phyloP scores from a whole-genome alignment of 2,113 vertebrate genomes.

The Apus apus region DNA sequence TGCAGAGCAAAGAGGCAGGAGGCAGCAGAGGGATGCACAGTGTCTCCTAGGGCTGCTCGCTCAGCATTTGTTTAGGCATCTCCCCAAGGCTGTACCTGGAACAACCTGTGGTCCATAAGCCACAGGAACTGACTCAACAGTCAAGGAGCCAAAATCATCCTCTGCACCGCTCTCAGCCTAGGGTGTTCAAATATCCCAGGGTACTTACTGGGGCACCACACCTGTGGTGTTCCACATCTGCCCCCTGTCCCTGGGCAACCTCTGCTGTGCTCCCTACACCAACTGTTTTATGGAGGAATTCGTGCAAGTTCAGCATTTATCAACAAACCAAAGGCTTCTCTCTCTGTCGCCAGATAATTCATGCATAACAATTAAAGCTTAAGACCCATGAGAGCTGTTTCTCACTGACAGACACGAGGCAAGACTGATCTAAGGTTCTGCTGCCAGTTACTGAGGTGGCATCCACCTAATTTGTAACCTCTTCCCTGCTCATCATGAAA shows the following conservation, averaged over 20 bases:
- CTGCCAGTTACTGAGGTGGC: neutral
- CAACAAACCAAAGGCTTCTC: slow-evolving; percentile 5
- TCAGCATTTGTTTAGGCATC: neutral
- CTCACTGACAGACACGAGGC: neutral
- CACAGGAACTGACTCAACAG: neutral
- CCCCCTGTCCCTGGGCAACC: neutral
- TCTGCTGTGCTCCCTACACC: neutral
- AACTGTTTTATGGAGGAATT: slow-evolving; percentile 8
- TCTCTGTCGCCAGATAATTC: neutral
- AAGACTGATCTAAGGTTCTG: neutral
- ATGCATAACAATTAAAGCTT: slow-evolving; percentile 22
- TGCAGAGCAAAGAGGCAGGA: neutral
- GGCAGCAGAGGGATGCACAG: rapidly evolving
- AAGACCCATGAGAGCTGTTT: neutral
- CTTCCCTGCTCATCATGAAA: neutral
- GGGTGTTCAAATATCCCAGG: neutral
- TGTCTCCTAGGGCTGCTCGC: neutral
- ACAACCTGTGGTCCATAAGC: neutral
- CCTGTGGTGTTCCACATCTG: neutral
- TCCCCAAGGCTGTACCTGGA: neutral
- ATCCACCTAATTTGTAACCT: neutral
- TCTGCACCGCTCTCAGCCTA: neutral
- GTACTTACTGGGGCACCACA: neutral
- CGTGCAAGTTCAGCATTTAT: neutral
- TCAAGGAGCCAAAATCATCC: neutral